These are phyloP conservation scores for Apolygus lucorum DNA, from an alignment of 1,140 invertebrate genomes.

Conservation along the genomic window DNA sequence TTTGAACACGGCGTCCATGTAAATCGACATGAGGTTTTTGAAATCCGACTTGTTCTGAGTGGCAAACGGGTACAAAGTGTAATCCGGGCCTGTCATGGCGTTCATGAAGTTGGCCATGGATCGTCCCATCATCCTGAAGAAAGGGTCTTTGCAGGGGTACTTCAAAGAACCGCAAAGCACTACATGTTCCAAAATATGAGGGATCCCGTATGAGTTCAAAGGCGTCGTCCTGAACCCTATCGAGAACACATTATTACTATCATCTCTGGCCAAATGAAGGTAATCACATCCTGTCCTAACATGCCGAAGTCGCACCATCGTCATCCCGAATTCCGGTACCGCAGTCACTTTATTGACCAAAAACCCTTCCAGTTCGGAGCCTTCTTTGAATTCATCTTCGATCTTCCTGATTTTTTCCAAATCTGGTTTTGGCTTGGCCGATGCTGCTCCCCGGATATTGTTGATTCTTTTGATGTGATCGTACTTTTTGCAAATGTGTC, in stretches of 20 bases:
- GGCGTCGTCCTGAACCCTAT: conserved; percentile 85
- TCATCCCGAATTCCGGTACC: conserved; percentile 66
- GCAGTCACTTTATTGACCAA: conserved; percentile 33
- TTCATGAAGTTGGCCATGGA: conserved; percentile 95
- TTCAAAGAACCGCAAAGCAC: conserved; percentile 80
- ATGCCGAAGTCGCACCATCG: conserved; percentile 67
- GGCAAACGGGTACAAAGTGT: conserved; percentile 90
- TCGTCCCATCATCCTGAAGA: conserved; percentile 87
- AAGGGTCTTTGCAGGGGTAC: conserved; percentile 83
- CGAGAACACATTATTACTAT: conserved; percentile 84
- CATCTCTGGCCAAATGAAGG: conserved; percentile 78
- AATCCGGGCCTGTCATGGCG: conserved; percentile 90
- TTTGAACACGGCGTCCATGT: conserved; percentile 77
- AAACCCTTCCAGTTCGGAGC: conserved; percentile 31
- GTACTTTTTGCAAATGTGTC: too few relatives aligned
- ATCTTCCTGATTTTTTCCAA: too few relatives aligned
- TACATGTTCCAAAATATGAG: conserved; percentile 90
- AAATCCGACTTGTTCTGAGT: conserved; percentile 84
- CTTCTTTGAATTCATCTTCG: conserved; percentile 22
- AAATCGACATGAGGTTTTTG: conserved; percentile 72
- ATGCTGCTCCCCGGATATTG: too few relatives aligned
- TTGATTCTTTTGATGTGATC: too few relatives aligned
- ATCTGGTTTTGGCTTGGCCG: too few relatives aligned
- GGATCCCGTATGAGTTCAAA: conserved; percentile 75
- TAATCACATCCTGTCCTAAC: conserved; percentile 75